These are phyloP conservation scores for Mythimna loreyi DNA, from an alignment of 2,888 invertebrate species.

Conservation along the genomic window DNA sequence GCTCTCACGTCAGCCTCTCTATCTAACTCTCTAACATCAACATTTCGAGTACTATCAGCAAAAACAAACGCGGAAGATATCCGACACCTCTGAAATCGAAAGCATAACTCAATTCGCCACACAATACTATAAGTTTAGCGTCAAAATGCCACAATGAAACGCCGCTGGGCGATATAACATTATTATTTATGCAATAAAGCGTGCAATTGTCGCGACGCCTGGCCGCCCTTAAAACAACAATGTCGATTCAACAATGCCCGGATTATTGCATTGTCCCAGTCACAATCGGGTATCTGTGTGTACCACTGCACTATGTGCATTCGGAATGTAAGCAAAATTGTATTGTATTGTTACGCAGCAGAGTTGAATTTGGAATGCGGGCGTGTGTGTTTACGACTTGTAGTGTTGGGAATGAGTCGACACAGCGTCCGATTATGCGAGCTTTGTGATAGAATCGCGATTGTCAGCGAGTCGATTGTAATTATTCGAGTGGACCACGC, in stretches of 20 bases:
- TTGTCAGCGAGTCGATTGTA: slow-evolving; percentile 90
- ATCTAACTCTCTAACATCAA: slow-evolving; percentile 43
- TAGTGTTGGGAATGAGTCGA: slow-evolving; percentile 75
- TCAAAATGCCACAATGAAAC: slow-evolving; percentile 84
- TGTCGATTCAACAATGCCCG: slow-evolving; percentile 89
- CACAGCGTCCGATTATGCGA: slow-evolving; percentile 88
- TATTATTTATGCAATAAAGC: slow-evolving; percentile 91
- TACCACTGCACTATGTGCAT: slow-evolving; percentile 77
- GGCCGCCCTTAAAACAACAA: slow-evolving; percentile 91
- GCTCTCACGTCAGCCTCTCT: slow-evolving; percentile 43
- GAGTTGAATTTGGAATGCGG: slow-evolving; percentile 60
- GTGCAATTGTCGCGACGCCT: slow-evolving; percentile 87
- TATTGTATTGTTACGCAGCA: slow-evolving; percentile 41
- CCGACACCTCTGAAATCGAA: slow-evolving; percentile 51
- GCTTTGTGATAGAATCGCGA: slow-evolving; percentile 90
- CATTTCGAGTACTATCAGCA: slow-evolving; percentile 52
- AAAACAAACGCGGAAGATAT: slow-evolving; percentile 62
- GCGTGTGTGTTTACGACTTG: slow-evolving; percentile 70
- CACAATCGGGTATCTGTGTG: slow-evolving; percentile 85
- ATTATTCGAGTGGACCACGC: slow-evolving; percentile 87
- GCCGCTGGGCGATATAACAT: slow-evolving; percentile 87
- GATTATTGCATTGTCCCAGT: slow-evolving; percentile 91
- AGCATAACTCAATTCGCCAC: slow-evolving; percentile 60
- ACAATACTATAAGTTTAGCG: slow-evolving; percentile 75
- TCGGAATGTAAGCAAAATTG: slow-evolving; percentile 39